Percentiles rank a stretch among this genome's conserved stretches.
phyloP scores from a whole-genome alignment of 2,888 invertebrate genomes.

The Oligia strigilis region DNA sequence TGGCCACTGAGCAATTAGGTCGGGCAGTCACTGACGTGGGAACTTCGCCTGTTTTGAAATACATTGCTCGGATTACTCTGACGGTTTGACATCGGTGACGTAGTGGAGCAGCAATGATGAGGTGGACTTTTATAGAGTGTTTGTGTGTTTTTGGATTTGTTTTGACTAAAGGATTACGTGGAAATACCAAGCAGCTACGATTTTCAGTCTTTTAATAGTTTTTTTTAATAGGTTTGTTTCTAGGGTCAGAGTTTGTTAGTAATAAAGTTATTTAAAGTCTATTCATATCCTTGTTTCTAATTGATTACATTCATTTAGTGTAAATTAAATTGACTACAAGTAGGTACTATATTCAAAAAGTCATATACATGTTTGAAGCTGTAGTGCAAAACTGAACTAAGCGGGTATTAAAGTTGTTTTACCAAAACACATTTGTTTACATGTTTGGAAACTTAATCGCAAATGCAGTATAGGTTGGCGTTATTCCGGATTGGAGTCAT shows the following conservation, averaged over 20 bases:
- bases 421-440: background rate
- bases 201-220: background rate
- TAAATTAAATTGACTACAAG: background rate
- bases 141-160: background rate
- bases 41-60: conserved; percentile 49
- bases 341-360: background rate
- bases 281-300: background rate
- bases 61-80: conserved; percentile 47
- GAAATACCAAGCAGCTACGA: background rate
- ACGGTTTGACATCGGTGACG: conserved; percentile 38
- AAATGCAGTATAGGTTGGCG: background rate
- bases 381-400: background rate
- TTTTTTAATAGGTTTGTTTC: background rate
- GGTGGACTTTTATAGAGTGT: conserved; percentile 13
- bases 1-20: conserved; percentile 65
- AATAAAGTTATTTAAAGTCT: background rate
- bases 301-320: background rate
- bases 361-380: background rate
- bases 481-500: background rate
- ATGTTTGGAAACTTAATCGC: background rate
- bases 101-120: conserved; percentile 28
- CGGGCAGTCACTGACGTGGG: conserved; percentile 49
- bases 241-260: background rate
- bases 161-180: background rate
- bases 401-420: background rate